Percentiles rank a stretch among this genome's conserved stretches.
These are phyloP conservation scores for Pygoscelis adeliae DNA, from an alignment of 2,113 vertebrate genomes.

Conservation along the genomic window DNA sequence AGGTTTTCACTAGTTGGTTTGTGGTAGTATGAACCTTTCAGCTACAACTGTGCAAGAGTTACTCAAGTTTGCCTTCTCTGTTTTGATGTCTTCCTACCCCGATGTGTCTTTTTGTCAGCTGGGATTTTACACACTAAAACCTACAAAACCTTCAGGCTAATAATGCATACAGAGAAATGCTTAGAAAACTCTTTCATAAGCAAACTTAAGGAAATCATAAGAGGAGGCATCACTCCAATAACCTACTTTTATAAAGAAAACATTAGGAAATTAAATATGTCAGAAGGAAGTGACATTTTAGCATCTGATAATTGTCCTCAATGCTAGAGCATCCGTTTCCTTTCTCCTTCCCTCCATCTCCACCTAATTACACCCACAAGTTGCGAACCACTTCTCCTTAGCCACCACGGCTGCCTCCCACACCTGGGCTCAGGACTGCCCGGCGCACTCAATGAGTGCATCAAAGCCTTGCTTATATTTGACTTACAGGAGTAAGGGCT, in stretches of 20 bases:
- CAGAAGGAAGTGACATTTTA: not conserved
- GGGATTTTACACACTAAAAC: not conserved
- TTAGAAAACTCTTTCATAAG: not conserved
- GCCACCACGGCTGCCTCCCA: not conserved
- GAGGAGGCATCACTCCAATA: not conserved
- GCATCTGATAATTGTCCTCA: not conserved
- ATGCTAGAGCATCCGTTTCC: not conserved
- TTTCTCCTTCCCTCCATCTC: not conserved
- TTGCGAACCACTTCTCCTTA: not conserved
- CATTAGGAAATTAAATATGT: not conserved
- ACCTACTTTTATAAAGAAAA: not conserved
- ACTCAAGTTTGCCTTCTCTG: not conserved
- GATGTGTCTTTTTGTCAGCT: not conserved
- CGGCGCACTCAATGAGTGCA: not conserved
- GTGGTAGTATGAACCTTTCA: not conserved
- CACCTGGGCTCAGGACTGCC: not conserved
- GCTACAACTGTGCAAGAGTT: not conserved
- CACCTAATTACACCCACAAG: no score
- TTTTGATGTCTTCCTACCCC: not conserved
- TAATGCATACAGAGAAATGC: not conserved
- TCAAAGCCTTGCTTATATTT: not conserved
- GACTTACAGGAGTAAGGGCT: not conserved
- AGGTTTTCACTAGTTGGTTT: not conserved
- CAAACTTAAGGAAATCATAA: not conserved
- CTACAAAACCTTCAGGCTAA: not conserved